A percentile compares a stretch with the other conserved stretches of the same genome.
phyloP scores from a whole-genome alignment of 1,140 invertebrate genomes.

The Drosophila pandora region DNA sequence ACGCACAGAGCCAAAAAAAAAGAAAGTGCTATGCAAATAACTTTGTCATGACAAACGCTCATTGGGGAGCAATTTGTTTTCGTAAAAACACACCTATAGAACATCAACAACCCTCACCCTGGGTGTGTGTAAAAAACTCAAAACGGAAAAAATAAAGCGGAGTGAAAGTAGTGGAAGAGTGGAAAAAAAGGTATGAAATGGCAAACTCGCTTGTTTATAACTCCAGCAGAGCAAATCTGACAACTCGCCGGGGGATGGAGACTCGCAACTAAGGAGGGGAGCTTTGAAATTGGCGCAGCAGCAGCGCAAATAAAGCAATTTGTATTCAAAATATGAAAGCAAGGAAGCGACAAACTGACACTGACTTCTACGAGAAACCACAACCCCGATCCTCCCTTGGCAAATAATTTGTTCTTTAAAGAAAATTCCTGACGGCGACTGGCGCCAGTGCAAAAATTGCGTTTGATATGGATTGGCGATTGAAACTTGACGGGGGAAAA shows the following conservation, averaged over 20 bases:
- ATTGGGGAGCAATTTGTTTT: slow-evolving; percentile 77
- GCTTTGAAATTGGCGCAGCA: slow-evolving; percentile 71
- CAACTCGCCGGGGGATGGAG: slow-evolving; percentile 33
- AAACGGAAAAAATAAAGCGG: slow-evolving; percentile 34
- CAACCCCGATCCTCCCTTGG: slow-evolving; percentile 18
- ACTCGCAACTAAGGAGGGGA: not conserved
- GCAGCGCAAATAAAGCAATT: slow-evolving; percentile 83
- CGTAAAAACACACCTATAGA: slow-evolving; percentile 58
- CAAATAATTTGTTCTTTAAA: slow-evolving; percentile 55
- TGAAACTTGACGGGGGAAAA: slow-evolving; percentile 10
- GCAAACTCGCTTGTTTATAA: slow-evolving; percentile 76
- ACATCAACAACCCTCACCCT: slow-evolving; percentile 48
- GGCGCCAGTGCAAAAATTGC: slow-evolving; percentile 58
- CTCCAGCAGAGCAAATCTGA: slow-evolving; percentile 68
- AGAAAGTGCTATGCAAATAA: slow-evolving; percentile 69
- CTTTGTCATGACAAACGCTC: slow-evolving; percentile 64
- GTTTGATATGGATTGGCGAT: slow-evolving; percentile 40
- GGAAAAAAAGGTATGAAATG: slow-evolving; percentile 61
- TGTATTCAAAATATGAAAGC: slow-evolving; percentile 83
- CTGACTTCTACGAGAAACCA: slow-evolving; percentile 19
- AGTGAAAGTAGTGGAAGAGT: slow-evolving; percentile 27
- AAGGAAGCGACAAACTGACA: slow-evolving; percentile 68
- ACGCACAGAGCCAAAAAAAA: not conserved
- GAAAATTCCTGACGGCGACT: slow-evolving; percentile 46
- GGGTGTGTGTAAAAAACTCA: slow-evolving; percentile 64